Percentiles rank a stretch among this genome's conserved stretches.
Conservation (phyloP, 2,113 vertebrate genomes). For the Dipodomys stephensi region DNA sequence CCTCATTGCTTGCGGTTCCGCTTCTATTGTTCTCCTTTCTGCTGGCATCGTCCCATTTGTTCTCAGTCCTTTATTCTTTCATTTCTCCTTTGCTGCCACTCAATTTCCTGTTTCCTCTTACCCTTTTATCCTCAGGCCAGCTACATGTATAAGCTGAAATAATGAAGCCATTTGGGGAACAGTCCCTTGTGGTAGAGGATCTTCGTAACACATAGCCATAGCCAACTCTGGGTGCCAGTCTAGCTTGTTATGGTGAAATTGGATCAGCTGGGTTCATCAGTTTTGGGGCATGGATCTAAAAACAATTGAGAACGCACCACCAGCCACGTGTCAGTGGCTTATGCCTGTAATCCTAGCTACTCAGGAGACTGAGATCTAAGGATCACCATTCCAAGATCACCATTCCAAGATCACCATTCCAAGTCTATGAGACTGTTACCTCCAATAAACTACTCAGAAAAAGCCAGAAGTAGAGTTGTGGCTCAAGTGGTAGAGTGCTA, state of each 20-base stretch:
- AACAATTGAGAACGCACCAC: too few species aligned
- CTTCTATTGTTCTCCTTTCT: conserved; percentile 80
- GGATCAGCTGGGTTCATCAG: not conserved
- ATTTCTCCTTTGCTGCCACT: conserved; percentile 76
- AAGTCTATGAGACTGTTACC: too few species aligned
- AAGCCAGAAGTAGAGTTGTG: too few species aligned
- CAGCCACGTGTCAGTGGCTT: too few species aligned
- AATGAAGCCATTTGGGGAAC: not conserved
- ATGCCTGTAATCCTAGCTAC: too few species aligned
- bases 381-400: too few species aligned
- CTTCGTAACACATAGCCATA: not conserved
- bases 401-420: too few species aligned
- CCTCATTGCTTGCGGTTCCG: conserved; percentile 60
- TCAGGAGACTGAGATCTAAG: too few species aligned
- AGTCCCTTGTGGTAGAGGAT: not conserved
- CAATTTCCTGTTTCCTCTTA: conserved; percentile 73
- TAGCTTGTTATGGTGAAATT: not conserved
- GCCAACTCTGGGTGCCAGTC: not conserved
- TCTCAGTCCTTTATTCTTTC: conserved; percentile 73
- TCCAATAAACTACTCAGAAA: too few species aligned
- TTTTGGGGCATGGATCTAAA: conserved; percentile 18
- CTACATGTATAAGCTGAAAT: not conserved
- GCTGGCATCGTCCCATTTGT: conserved; percentile 66
- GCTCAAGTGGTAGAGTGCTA: too few species aligned
- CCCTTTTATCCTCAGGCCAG: conserved; percentile 30